Base-by-base conservation (phyloP, 2,113 vertebrate genomes). In the Coptodon bakossiorum region DNA sequence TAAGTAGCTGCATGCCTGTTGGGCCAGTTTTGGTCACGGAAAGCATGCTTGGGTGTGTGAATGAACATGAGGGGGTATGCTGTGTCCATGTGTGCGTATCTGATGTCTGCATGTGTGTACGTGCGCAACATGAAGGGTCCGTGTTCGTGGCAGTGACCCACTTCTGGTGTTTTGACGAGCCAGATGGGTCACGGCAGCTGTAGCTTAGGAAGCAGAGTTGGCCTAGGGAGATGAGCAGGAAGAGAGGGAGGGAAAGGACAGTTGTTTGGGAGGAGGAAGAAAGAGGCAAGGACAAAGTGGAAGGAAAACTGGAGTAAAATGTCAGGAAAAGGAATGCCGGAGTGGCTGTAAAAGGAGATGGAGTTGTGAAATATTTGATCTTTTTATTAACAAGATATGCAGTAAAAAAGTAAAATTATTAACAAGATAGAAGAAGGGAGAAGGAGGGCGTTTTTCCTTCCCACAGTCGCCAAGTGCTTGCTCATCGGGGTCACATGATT, bases 111-210 rank as follows among this genome's bases (percentile, higher is more conserved):
- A 45, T 68, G 78, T 83, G 38, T 90, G 61, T 90, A 22, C 19
- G 90, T 84, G 89, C 80, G 66, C 87, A 82, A 85, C 43, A 68
- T 84, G 82, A 84, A 88, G 83, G 84, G 89, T 94, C 88, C 36
- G 66, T 89, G 88, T 90, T 87, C 81, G 87, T 94, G 94, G 94
- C 95, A 93, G 91, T 95, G 95, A 96, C 95, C 95, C 93, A 95
- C 86, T 96, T 96, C 92, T 96, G 88, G 90, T 94, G 94, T 96
- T 95, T 94, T 94, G 90, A 95, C 92, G 91, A 95, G 88, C 87
- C 94, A 95, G 92, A 94, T 93, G 93, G 93, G 89, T 94, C 90
- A 95, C 59, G 90, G 90, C 93, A 94, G 94, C 92, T 93, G 92
- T 80, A 92, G 92, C 84, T n/a, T 86, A 86, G 90, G 91, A 88